phyloP scores from a whole-genome alignment of 2,113 vertebrate genomes.

The Brachyistius frenatus region DNA sequence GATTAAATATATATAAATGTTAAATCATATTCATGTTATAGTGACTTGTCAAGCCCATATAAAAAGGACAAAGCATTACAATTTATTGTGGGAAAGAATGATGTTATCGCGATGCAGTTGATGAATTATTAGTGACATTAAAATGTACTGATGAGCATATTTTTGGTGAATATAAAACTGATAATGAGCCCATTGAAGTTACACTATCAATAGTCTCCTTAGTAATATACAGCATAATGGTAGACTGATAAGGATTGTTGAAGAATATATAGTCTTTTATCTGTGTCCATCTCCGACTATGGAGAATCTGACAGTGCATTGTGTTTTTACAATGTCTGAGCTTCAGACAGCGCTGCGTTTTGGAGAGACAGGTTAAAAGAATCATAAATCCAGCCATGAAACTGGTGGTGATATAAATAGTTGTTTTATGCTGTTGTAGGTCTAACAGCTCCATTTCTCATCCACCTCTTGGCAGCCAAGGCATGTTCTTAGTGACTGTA shows the following conservation, averaged over 20 bases:
- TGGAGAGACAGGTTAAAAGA: slow-evolving; percentile 63
- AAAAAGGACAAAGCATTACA: neutral
- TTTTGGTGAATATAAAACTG: slow-evolving; percentile 2
- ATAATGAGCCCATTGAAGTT: neutral
- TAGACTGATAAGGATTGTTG: neutral
- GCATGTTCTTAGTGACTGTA: slow-evolving; percentile 65
- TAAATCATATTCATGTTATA: neutral
- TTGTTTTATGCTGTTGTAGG: slow-evolving; percentile 70
- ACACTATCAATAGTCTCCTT: neutral
- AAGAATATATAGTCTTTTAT: slow-evolving; percentile 9
- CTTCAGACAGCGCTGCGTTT: slow-evolving; percentile 54
- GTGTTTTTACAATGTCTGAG: slow-evolving; percentile 49
- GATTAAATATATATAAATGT: neutral
- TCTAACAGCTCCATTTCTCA: slow-evolving; percentile 70
- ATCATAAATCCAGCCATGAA: slow-evolving; percentile 69
- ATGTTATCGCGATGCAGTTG: too few relatives aligned
- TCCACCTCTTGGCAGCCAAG: slow-evolving; percentile 57
- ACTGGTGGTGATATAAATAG: slow-evolving; percentile 69
- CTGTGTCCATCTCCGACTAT: slow-evolving; percentile 2
- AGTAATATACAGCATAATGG: neutral
- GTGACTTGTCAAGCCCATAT: neutral
- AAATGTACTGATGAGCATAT: neutral
- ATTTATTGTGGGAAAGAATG: too few relatives aligned
- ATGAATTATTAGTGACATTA: slow-evolving; percentile 3
- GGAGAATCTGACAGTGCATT: slow-evolving; percentile 15